Evolutionary conservation across 2,113 vertebrate species (phyloP).

Genomic region (Phalacrocorax brasilianus): DNA sequence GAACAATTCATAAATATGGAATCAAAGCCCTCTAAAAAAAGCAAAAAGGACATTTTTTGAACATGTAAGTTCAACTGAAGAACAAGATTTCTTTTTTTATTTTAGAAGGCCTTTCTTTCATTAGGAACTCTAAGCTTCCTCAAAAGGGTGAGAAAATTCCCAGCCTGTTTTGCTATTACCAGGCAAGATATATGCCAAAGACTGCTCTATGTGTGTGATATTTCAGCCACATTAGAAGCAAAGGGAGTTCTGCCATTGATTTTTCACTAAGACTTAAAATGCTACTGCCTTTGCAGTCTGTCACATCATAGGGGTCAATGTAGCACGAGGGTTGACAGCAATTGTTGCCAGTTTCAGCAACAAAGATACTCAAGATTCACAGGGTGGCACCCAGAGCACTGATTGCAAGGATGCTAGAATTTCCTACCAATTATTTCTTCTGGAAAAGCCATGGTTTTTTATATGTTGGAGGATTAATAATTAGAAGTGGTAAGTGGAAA

Average conservation of each 20-base stretch:
- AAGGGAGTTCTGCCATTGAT: neutral
- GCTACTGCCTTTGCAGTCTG: neutral
- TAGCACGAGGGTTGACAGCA: neutral
- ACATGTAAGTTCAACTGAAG: neutral
- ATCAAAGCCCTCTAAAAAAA: neutral
- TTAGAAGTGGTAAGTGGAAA: neutral
- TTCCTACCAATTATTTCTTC: neutral
- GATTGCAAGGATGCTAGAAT: neutral
- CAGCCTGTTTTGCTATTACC: neutral
- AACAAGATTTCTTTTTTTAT: neutral
- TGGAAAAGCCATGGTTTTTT: neutral
- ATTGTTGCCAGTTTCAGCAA: neutral
- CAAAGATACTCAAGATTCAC: neutral
- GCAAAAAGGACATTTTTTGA: neutral
- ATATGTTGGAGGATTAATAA: neutral
- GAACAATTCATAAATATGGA: neutral
- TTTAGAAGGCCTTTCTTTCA: neutral
- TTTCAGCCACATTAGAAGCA: neutral
- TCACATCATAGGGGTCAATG: neutral
- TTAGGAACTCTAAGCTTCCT: neutral
- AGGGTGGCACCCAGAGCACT: accelerated
- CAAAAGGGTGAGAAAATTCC: neutral
- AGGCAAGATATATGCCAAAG: neutral
- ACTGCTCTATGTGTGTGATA: neutral
- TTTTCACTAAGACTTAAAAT: neutral